Percentiles rank a stretch among this genome's conserved stretches.
These are phyloP conservation scores for Melinopterus prodromus DNA, from an alignment of 2,888 invertebrate genomes.

Conservation along the genomic window DNA sequence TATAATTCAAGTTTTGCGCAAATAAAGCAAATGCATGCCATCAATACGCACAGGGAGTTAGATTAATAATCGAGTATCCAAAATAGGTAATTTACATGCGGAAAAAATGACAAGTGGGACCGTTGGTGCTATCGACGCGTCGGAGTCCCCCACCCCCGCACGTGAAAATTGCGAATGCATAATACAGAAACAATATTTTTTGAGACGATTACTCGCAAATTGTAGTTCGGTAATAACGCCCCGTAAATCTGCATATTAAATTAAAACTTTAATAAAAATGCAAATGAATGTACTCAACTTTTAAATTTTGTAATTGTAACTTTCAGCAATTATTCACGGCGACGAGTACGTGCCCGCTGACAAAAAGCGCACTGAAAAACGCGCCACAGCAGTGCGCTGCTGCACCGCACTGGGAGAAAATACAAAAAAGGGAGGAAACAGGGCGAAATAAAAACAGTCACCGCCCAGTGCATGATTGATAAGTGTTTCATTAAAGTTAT, in stretches of 20 bases:
- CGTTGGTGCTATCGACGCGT: neutral
- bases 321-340: slow-evolving; percentile 33
- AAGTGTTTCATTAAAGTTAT: slow-evolving; percentile 22
- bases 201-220: slow-evolving; percentile 34
- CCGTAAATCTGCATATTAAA: slow-evolving; percentile 38
- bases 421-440: slow-evolving; percentile 13
- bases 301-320: slow-evolving; percentile 38
- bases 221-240: slow-evolving; percentile 30
- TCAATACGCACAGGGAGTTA: neutral
- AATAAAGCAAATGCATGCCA: neutral
- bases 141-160: neutral
- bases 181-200: slow-evolving; percentile 33
- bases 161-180: slow-evolving; percentile 13
- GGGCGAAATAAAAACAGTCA: slow-evolving; percentile 8
- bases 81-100: slow-evolving; percentile 19
- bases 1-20: neutral
- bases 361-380: neutral
- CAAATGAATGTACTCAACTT: slow-evolving; percentile 37
- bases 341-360: slow-evolving; percentile 20
- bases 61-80: slow-evolving; percentile 11
- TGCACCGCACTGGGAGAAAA: neutral
- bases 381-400: slow-evolving; percentile 9
- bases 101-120: slow-evolving; percentile 14
- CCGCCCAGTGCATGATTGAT: slow-evolving; percentile 22
- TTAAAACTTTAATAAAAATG: slow-evolving; percentile 39